Conservation (phyloP, 1,140 invertebrate species). For the Monomorium pharaonis region DNA sequence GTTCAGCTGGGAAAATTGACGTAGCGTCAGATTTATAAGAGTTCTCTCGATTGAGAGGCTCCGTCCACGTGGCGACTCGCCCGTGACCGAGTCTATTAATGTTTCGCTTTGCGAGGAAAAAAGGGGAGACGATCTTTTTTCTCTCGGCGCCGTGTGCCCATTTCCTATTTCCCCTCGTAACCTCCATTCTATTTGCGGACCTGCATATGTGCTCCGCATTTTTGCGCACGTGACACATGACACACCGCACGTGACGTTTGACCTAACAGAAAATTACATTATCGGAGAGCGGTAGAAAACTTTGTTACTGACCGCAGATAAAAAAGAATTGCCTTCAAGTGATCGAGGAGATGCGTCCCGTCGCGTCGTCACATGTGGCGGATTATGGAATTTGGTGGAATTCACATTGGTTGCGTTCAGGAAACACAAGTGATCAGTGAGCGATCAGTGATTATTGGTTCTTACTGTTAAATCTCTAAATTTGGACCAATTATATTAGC, state of each 20-base stretch:
- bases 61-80: not conserved
- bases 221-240: not conserved
- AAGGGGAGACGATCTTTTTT: slow-evolving; percentile 45
- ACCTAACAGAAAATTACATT: not conserved
- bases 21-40: not conserved
- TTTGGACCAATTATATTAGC: no score
- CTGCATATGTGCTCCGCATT: slow-evolving; percentile 1
- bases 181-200: slow-evolving; percentile 64
- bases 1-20: not conserved
- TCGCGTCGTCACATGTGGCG: no score
- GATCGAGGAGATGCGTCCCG: no score
- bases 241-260: no score
- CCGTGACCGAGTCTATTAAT: slow-evolving; percentile 34
- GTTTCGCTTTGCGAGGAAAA: not conserved
- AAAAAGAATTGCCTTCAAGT: no score
- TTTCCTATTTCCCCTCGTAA: slow-evolving; percentile 62
- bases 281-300: not conserved
- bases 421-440: no score
- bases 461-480: no score
- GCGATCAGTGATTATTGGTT: no score
- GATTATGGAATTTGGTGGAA: no score
- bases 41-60: not conserved
- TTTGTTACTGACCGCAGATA: not conserved
- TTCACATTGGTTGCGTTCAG: no score
- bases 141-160: not conserved